phyloP scores from a whole-genome alignment of 2,888 invertebrate genomes.

The Plutella xylostella region DNA sequence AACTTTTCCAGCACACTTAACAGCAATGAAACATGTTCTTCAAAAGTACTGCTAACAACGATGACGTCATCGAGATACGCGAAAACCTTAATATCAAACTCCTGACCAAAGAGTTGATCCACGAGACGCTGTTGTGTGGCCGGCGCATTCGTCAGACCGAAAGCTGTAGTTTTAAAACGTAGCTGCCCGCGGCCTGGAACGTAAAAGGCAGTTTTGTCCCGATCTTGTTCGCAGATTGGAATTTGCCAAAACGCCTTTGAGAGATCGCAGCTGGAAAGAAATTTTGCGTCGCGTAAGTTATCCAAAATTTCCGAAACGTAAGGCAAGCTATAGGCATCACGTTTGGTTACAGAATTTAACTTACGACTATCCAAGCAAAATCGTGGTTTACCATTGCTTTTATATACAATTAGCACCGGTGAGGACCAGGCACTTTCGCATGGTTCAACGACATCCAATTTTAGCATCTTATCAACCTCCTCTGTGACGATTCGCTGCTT shows the following conservation, averaged over 20 bases:
- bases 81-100: conserved; percentile 16
- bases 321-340: conserved; percentile 16
- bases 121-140: conserved; percentile 8
- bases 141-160: conserved; percentile 16
- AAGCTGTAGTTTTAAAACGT: conserved; percentile 15
- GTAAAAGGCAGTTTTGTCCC: conserved; percentile 8
- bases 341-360: conserved; percentile 16
- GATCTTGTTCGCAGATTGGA: neutral
- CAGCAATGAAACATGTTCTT: conserved; percentile 17
- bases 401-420: conserved; percentile 16
- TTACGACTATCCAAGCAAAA: conserved; percentile 19
- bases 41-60: conserved; percentile 12
- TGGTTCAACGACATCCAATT: conserved; percentile 17
- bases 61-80: conserved; percentile 21
- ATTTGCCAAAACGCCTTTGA: conserved; percentile 15
- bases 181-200: conserved; percentile 18
- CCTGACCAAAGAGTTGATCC: conserved; percentile 11
- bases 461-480: conserved; percentile 10
- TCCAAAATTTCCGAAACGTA: conserved; percentile 23
- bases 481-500: conserved; percentile 16
- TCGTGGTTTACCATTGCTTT: conserved; percentile 14
- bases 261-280: conserved; percentile 19
- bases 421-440: conserved; percentile 23
- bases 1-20: conserved; percentile 16
- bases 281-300: conserved; percentile 21